Evolutionary conservation across 2,113 vertebrate genomes (phyloP), one percentile per base, ranked within the genome.

Genomic region (Pagrus major): DNA sequence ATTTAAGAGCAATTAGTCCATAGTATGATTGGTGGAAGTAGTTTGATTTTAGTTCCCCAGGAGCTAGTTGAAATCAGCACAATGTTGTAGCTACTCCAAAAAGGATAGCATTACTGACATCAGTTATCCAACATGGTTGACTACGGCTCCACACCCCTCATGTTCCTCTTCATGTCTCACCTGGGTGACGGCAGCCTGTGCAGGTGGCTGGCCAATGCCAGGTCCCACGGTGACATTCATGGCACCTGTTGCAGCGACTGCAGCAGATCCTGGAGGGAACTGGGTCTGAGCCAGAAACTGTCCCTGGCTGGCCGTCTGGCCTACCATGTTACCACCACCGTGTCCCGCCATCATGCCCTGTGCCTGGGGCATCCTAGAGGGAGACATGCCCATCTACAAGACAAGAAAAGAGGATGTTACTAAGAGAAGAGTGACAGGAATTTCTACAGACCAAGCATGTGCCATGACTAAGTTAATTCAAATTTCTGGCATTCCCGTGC

Each of bases 341-440:
- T 98, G 97, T 33, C 95, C 89, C 42, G 94, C 94, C 94, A 99
- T 95, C 94, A 99, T 95, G 87, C 94, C 96, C 39, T 97, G 97
- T 0, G 97, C 95, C 91, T 97, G 97, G 68, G 98, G 95, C 97
- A 99, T 97, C 86, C 98, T 95, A 31, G 98, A 98, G 71, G 98
- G 98, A 90, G 98, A 99, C 95, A 98, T 94, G 41, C 97, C 97
- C 96, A 99, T 97, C 98, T 99, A 74, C 41, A 76, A 42, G 29
- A 18, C 37, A 77, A 23, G 23, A 69, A 56, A 72, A 66, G 8
- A 47, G 16, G 6, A 31, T 9, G 23, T 71, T 23, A 54, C 37
- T 27, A 31, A 12, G 46, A 68, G 39, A 6, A 39, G 11, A 20
- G 9, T 0, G 16, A 16, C 1, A 14, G 10, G 33, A 44, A n/a